These are phyloP conservation scores for Drepana arcuata DNA, from an alignment of 1,140 invertebrate species.

Conservation along the genomic window DNA sequence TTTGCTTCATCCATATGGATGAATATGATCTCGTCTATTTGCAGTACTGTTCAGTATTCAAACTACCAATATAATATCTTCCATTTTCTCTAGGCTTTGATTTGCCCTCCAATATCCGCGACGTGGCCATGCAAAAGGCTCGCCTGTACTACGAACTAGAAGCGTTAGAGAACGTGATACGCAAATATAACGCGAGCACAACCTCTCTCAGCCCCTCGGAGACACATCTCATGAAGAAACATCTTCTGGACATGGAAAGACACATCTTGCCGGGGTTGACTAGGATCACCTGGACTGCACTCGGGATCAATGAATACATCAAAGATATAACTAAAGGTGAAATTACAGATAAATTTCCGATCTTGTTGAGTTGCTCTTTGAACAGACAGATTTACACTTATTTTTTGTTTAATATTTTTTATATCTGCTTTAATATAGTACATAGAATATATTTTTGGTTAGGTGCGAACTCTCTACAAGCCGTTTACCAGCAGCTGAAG, in stretches of 20 bases:
- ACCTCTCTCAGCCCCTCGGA: conserved; percentile 75
- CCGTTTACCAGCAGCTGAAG: conserved; percentile 76
- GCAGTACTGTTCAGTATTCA: too few species aligned
- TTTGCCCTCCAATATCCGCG: conserved; percentile 77
- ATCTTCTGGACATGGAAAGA: conserved; percentile 81
- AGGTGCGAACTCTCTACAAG: conserved; percentile 55
- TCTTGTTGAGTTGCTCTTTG: too few species aligned
- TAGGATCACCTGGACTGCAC: conserved; percentile 87
- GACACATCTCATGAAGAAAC: conserved; percentile 77
- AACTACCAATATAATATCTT: too few species aligned
- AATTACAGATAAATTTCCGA: too few species aligned
- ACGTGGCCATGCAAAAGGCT: conserved; percentile 80
- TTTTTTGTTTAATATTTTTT: too few species aligned
- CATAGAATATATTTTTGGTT: too few species aligned
- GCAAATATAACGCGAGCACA: conserved; percentile 75
- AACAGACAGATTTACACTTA: too few species aligned
- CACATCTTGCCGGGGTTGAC: conserved; percentile 85
- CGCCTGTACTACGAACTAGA: conserved; percentile 78
- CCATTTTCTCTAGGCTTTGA: conserved; percentile 72
- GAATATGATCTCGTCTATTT: too few species aligned
- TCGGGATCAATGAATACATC: conserved; percentile 83
- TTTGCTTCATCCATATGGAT: too few species aligned
- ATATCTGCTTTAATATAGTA: too few species aligned
- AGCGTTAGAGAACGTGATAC: conserved; percentile 72
- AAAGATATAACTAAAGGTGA: conserved; percentile 59